Conservation (phyloP, 2,888 invertebrate genomes). For the Amiota mariae region DNA sequence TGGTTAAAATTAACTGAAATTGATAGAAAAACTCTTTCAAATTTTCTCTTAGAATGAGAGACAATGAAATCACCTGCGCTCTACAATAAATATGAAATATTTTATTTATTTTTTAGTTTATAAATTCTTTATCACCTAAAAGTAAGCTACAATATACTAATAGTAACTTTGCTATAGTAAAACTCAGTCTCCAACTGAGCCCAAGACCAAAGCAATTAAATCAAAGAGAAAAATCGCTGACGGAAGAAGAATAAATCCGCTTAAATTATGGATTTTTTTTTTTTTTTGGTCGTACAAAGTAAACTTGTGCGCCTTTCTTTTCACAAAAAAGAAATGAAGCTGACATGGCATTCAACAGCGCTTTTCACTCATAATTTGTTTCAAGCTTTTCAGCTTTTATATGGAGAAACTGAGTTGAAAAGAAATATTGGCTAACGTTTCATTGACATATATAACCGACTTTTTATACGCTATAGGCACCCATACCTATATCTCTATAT, state of each 20-base stretch:
- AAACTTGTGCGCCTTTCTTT: too few species aligned
- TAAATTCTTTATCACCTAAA: too few species aligned
- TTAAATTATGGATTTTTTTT: neutral
- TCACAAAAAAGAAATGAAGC: neutral
- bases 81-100: too few species aligned
- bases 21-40: neutral
- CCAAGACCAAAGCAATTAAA: too few species aligned
- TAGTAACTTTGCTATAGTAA: too few species aligned
- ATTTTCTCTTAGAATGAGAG: neutral
- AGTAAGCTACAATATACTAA: too few species aligned
- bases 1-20: neutral
- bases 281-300: neutral
- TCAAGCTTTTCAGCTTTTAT: slow-evolving; percentile 7
- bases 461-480: slow-evolving; percentile 14
- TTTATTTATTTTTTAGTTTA: too few species aligned
- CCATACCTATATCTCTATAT: neutral
- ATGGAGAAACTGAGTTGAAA: too few species aligned
- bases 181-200: too few species aligned
- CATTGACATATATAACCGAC: slow-evolving; percentile 11
- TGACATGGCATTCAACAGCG: neutral
- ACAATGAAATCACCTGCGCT: neutral
- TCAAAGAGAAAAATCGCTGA: too few species aligned
- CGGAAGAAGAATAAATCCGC: neutral
- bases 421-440: slow-evolving; percentile 22
- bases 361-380: slow-evolving; percentile 14